phyloP scores from a whole-genome alignment of 2,113 vertebrate species.

The Sylvia atricapilla region DNA sequence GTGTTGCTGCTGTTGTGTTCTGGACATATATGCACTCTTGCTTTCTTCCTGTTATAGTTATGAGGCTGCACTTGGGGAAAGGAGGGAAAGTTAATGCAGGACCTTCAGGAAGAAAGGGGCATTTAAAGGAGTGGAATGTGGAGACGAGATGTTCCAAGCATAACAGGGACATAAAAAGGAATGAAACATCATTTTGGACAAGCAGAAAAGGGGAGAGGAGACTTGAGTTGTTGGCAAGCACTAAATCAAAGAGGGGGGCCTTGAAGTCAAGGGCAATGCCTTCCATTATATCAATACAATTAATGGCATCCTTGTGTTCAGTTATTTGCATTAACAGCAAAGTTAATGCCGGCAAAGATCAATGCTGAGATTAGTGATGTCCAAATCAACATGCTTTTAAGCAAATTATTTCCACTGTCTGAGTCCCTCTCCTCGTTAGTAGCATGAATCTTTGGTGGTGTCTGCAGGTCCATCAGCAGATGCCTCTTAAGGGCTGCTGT shows the following conservation, averaged over 20 bases:
- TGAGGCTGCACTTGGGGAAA: neutral
- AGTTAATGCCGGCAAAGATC: conserved; percentile 58
- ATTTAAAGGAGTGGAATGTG: neutral
- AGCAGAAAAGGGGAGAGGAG: conserved; percentile 13
- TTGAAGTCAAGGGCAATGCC: conserved; percentile 40
- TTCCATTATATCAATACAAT: conserved; percentile 66
- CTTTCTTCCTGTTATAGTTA: neutral
- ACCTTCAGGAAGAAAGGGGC: neutral
- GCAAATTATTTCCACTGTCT: conserved; percentile 64
- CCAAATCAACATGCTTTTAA: conserved; percentile 69
- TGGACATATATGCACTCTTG: neutral
- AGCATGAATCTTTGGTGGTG: conserved; percentile 40
- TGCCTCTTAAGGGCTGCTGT: neutral
- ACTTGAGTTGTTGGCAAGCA: neutral
- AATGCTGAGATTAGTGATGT: conserved; percentile 53
- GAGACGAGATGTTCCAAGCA: conserved; percentile 25
- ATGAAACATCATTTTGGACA: conserved; percentile 46
- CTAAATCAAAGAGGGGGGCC: conserved; percentile 19
- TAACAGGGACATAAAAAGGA: conserved; percentile 22
- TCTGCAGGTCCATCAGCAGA: conserved; percentile 33
- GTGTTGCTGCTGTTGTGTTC: neutral
- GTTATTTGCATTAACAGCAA: conserved; percentile 66
- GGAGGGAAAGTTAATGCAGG: neutral
- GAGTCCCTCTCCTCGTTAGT: conserved; percentile 5
- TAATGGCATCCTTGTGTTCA: conserved; percentile 55